Evolutionary conservation across 1,140 invertebrate genomes (phyloP), one percentile per base, ranked within the genome.

Genomic region (Cheumatopsyche charites): DNA sequence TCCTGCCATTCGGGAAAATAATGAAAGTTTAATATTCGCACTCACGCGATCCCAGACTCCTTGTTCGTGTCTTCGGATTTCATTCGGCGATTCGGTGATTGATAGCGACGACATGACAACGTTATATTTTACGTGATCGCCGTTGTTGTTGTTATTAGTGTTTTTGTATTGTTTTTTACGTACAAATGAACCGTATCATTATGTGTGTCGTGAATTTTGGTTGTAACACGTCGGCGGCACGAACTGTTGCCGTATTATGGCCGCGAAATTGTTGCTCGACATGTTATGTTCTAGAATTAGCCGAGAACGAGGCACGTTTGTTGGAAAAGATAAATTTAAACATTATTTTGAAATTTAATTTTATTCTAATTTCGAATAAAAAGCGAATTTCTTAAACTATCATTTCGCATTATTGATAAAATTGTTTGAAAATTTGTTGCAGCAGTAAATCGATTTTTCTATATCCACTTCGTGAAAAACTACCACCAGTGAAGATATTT

Each of bases 1-100:
- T 70, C 67, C 55, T 45, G 67, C 43, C 67, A 70, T 70, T 58
- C 43, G 61, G 45, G 29, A 55, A 62, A 49, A 55, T 68, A 55
- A 70, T 62, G 55, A 55, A 70, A 62, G 19, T 70, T 62, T 70
- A 70, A 70, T 70, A 70, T 62, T 62, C n/a, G 19, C 26, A 26
- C 41, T 58, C 67, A 70, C 67, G 67, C 67, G 41, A 70, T 70
- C 21, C 45, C 62, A 43, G 17, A 63, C n/a, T 29, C 17, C 29
- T 63, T n/a, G n/a, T n/a, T 63, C 42, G 62, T 42, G 42, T 63
- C 23, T 23, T 42, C 62, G 1, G 62, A n/a, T 42, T 42, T 29
- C 1, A 17, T 42, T 42, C n/a, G n/a, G 62, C 23, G 62, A 63
- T 63, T 42, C 15, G 42, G 42, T 63, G 62, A 63, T 63, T 63